Percentiles rank a stretch among this genome's conserved stretches.
These are phyloP conservation scores for Chrysocyon brachyurus DNA, from an alignment of 2,797 vertebrate genomes.

Conservation along the genomic window DNA sequence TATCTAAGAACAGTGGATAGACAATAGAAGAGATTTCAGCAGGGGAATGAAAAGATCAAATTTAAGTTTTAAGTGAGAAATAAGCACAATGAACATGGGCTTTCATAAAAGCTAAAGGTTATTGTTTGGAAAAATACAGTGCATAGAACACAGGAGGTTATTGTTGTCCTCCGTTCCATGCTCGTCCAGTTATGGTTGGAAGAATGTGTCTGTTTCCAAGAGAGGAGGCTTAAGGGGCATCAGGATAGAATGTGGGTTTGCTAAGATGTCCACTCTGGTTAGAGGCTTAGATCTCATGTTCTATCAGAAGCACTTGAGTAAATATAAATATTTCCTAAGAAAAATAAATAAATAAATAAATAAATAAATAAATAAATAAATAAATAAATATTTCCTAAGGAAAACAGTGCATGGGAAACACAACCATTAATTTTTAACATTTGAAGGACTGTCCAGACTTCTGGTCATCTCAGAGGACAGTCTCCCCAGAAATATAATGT, in stretches of 20 bases:
- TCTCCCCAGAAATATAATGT: neutral
- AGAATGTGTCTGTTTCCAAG: neutral
- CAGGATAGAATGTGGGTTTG: too few relatives aligned
- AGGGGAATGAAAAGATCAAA: neutral
- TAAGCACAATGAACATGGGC: neutral
- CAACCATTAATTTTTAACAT: neutral
- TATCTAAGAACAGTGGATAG: neutral
- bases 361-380: too few relatives aligned
- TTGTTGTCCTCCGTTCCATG: neutral
- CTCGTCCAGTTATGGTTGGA: neutral
- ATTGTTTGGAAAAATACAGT: neutral
- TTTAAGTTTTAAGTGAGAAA: slow-evolving; percentile 28
- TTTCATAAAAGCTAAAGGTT: neutral
- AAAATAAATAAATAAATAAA: neutral
- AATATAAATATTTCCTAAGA: neutral
- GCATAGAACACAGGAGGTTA: neutral
- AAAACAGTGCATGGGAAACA: neutral
- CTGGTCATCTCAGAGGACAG: neutral
- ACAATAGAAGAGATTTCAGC: neutral
- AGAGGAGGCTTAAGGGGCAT: neutral
- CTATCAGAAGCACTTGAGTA: neutral
- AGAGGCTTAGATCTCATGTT: neutral
- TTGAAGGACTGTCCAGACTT: neutral
- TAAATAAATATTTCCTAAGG: neutral
- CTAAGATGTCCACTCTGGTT: neutral